Percentiles rank a stretch among this genome's conserved stretches.
These are phyloP conservation scores for Tinea pellionella DNA, from an alignment of 2,888 invertebrate genomes.

Conservation along the genomic window DNA sequence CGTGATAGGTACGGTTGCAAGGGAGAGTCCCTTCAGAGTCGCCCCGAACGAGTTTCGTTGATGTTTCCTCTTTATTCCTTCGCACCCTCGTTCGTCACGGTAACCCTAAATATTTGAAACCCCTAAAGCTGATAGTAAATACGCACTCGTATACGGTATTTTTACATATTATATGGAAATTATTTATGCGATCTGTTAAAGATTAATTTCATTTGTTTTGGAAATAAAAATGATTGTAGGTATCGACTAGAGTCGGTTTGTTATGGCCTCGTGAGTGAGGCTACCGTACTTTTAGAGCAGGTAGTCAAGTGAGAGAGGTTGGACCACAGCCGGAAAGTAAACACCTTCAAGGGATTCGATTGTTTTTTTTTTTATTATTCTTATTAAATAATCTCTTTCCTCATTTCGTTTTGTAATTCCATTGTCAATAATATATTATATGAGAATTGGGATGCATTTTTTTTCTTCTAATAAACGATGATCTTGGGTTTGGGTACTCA, in stretches of 20 bases:
- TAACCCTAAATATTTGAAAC: conserved; percentile 44
- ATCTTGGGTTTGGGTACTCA: not conserved
- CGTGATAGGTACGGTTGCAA: not conserved
- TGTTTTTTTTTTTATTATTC: conserved; percentile 33
- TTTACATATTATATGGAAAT: not conserved
- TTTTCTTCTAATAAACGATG: too few relatives aligned
- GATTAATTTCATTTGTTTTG: too few relatives aligned
- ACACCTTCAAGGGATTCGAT: conserved; percentile 39
- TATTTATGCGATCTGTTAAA: not conserved
- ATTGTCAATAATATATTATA: not conserved
- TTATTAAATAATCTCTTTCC: conserved; percentile 16
- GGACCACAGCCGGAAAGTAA: conserved; percentile 36
- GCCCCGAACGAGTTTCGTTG: conserved; percentile 33
- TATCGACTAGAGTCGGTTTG: not conserved
- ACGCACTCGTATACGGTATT: not conserved
- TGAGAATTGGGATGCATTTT: too few relatives aligned
- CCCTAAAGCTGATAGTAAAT: conserved; percentile 21
- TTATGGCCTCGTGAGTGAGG: conserved; percentile 7
- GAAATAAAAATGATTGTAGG: too few relatives aligned
- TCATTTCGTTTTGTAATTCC: conserved; percentile 14
- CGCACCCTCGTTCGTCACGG: conserved; percentile 52
- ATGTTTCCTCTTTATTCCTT: conserved; percentile 48
- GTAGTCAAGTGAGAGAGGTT: conserved; percentile 33
- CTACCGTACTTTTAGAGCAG: conserved; percentile 41
- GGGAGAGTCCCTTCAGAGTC: conserved; percentile 20